A percentile compares a stretch with the other conserved stretches of the same genome.
phyloP scores from a whole-genome alignment of 2,888 invertebrate species.

The Drosophila leonis region DNA sequence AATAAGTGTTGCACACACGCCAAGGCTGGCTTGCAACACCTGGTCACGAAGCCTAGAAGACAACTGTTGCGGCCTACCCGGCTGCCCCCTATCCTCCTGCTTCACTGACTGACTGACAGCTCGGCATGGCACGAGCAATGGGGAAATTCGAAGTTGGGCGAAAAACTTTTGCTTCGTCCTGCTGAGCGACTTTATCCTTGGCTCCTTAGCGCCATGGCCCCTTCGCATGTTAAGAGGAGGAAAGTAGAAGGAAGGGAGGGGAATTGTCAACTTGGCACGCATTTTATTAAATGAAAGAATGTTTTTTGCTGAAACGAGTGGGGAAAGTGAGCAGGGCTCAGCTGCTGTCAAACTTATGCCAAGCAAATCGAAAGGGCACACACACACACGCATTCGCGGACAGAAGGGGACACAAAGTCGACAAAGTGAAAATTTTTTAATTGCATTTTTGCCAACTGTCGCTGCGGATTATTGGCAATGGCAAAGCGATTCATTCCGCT shows the following conservation, averaged over 20 bases:
- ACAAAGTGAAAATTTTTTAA: constrained; percentile 80
- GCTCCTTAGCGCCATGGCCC: constrained; percentile 13
- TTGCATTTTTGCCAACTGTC: constrained; percentile 82
- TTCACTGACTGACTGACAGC: constrained; percentile 50
- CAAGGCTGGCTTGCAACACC: constrained; percentile 42
- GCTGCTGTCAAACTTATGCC: constrained; percentile 77
- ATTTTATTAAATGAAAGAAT: constrained; percentile 81
- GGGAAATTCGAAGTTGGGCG: constrained; percentile 33
- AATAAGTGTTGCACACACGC: constrained; percentile 53
- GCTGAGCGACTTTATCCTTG: constrained; percentile 33
- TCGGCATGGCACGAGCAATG: constrained; percentile 42
- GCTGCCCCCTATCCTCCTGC: not conserved
- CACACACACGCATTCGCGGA: not conserved
- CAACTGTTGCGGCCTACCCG: constrained; percentile 54
- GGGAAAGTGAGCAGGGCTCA: constrained; percentile 36
- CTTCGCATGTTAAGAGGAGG: not conserved
- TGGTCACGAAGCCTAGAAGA: constrained; percentile 26
- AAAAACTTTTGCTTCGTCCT: constrained; percentile 43
- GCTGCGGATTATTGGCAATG: constrained; percentile 75
- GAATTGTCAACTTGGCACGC: constrained; percentile 82
- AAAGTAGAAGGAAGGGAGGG: not conserved
- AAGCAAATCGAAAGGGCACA: constrained; percentile 70
- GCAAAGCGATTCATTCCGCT: constrained; percentile 71
- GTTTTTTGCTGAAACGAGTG: constrained; percentile 48
- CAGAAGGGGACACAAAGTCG: constrained; percentile 35